Base-by-base conservation (phyloP, 2,797 vertebrate genomes). In the Ispidina lecontei region DNA sequence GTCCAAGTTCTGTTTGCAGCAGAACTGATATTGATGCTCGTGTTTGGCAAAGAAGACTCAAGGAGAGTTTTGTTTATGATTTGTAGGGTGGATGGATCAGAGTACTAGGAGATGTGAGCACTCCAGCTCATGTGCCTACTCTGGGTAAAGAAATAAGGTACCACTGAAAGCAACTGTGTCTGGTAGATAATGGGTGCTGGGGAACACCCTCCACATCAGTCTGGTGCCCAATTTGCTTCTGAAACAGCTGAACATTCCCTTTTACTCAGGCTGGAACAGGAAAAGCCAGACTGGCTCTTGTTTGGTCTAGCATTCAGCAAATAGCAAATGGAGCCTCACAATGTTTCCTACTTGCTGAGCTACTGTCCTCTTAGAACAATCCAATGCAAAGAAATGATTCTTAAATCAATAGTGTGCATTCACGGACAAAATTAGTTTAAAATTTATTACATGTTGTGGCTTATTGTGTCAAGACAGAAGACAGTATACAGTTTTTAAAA, bases 341-440 rank as follows among this genome's bases (percentile, higher is more conserved):
- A 51, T 19, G 37, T 44, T 84, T 64, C 33, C 31, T 35, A 18
- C 17, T 60, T 76, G 33, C 31, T 81, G 28, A 76, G 29, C 62
- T 84, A 23, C 21, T 22, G 16, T 25, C 58, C 35, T 54, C 54
- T 95, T 92, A 68, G 80, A 96, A 80, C 43, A 85, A 89, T 17
- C 18, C 22, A 63, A 21, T 49, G 59, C 7, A 11, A 70, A 62
- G 8, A 95, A 94, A 84, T 69, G 58, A 8, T 72, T 64, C 94
- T 94, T 85, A 91, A 93, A 95, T 84, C 29, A 6, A 91, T 68
- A 95, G 33, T 25, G 29, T 67, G 26, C 56, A 64, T 95, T 95
- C 83, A 63, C 75, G 74, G 64, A 75, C 55, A 94, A 95, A 94
- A 96, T 83, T 90, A 62, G 35, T 94, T 97, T 96, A 90, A 90